Evolutionary conservation across 1,140 invertebrate species (phyloP).

Genomic region (Venturia canescens): DNA sequence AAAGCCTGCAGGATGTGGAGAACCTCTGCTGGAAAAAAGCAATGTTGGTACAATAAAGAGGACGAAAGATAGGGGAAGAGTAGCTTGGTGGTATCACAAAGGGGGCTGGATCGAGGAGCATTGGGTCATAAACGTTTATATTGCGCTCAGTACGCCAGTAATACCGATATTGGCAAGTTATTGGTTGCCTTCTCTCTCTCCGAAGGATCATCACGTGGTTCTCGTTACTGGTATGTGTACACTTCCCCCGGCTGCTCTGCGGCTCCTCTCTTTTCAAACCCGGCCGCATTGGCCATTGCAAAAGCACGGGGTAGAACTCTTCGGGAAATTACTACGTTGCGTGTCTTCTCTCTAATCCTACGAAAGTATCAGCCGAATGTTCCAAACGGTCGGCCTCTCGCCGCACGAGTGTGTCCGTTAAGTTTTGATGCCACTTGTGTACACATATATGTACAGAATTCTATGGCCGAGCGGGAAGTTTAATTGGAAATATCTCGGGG

Average conservation of each 20-base stretch:
- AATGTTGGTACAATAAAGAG: conserved; percentile 37
- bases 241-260: neutral
- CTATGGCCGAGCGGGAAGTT: conserved; percentile 57
- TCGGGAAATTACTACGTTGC: conserved; percentile 22
- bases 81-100: conserved; percentile 49
- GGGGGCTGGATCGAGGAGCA: conserved; percentile 61
- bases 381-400: neutral
- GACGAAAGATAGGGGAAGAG: conserved; percentile 21
- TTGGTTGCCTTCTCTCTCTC: conserved; percentile 68
- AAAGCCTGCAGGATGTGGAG: neutral
- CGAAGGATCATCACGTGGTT: conserved; percentile 36
- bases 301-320: conserved; percentile 37
- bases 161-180: conserved; percentile 77
- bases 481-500: conserved; percentile 67
- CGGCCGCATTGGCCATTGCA: conserved; percentile 17
- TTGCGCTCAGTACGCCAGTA: conserved; percentile 72
- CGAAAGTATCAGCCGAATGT: conserved; percentile 59
- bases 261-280: neutral
- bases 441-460: conserved; percentile 20
- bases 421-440: conserved; percentile 7
- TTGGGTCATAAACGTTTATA: conserved; percentile 76
- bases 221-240: conserved; percentile 19
- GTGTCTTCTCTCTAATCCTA: conserved; percentile 60
- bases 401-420: neutral
- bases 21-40: conserved; percentile 37